Percentiles rank a stretch among this genome's conserved stretches.
phyloP scores from a whole-genome alignment of 2,797 vertebrate genomes.

The Xiphorhynchus erythropygius region DNA sequence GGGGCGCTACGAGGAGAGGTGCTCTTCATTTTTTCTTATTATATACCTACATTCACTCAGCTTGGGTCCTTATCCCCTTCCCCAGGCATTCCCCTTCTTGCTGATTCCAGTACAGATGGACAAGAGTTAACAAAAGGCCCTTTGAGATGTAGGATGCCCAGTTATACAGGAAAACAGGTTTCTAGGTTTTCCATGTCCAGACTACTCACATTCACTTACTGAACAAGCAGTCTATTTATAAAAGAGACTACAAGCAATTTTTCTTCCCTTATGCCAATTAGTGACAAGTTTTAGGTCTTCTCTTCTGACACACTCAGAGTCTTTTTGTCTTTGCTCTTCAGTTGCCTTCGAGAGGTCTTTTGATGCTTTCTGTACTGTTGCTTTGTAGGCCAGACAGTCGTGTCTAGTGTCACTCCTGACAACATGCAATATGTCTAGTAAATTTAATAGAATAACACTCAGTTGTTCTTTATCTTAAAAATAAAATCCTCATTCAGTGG shows the following conservation, averaged over 20 bases:
- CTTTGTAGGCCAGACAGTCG: neutral
- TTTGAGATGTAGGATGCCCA: neutral
- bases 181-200: constrained; percentile 14
- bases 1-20: neutral
- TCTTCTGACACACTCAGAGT: neutral
- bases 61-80: neutral
- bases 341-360: neutral
- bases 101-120: neutral
- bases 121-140: neutral
- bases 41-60: neutral
- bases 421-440: neutral
- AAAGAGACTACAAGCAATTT: neutral
- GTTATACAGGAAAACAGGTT: neutral
- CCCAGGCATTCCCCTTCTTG: neutral
- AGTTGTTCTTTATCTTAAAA: neutral
- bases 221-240: neutral
- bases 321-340: constrained; percentile 22
- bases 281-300: constrained; percentile 23
- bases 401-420: neutral
- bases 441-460: neutral
- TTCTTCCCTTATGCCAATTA: neutral
- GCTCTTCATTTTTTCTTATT: neutral
- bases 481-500: neutral
- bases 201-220: neutral
- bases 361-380: neutral